A percentile compares a stretch with the other conserved stretches of the same genome.
phyloP scores from a whole-genome alignment of 2,797 vertebrate species.

The Urosaurus nigricauda region DNA sequence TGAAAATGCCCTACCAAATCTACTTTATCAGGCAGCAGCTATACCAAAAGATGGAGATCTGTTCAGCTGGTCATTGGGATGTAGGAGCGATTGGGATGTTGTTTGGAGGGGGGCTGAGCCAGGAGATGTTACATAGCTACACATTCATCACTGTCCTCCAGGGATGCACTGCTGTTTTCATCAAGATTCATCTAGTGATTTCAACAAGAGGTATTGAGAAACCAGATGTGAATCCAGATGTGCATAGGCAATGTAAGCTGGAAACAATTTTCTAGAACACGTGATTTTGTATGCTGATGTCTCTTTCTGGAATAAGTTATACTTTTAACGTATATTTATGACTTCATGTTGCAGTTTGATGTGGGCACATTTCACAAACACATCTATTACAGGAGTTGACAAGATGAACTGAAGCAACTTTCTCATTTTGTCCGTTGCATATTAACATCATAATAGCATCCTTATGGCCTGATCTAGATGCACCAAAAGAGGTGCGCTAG shows the following conservation, averaged over 20 bases:
- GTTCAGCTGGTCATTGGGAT: too few relatives aligned
- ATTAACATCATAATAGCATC: neutral
- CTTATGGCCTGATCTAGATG: too few relatives aligned
- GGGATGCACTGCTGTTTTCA: neutral
- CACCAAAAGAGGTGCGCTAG: too few relatives aligned
- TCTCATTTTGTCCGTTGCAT: neutral
- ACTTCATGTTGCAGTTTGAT: neutral
- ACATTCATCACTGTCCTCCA: neutral
- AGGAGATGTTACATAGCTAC: too few relatives aligned
- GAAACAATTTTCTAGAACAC: neutral
- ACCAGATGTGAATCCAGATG: slow-evolving; percentile 4
- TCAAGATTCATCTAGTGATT: neutral
- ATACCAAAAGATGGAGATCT: too few relatives aligned
- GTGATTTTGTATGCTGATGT: neutral
- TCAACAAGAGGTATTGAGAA: neutral
- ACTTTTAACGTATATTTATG: slow-evolving; percentile 21
- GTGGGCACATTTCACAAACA: slow-evolving; percentile 8
- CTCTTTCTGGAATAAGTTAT: neutral
- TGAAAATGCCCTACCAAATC: too few relatives aligned
- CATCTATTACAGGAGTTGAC: neutral
- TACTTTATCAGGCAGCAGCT: too few relatives aligned
- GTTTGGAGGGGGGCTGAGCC: too few relatives aligned
- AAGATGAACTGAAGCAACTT: slow-evolving; percentile 32
- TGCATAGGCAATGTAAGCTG: neutral
- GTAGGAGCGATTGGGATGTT: too few relatives aligned